Evolutionary conservation across 2,113 vertebrate genomes (phyloP).

Genomic region (Buteo buteo): DNA sequence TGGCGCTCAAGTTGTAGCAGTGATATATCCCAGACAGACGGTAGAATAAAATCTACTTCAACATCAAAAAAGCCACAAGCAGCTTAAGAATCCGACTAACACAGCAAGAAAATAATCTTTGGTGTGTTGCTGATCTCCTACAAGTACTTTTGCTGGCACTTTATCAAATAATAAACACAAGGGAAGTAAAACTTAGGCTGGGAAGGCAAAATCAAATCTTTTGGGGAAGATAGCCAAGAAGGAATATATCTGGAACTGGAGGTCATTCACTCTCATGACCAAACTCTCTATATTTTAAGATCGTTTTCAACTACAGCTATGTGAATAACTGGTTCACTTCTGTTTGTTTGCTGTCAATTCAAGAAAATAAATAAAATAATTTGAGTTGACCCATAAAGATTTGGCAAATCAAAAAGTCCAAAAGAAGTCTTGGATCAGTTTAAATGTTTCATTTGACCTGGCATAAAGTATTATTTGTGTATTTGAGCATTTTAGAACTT

Average conservation of each 20-base stretch:
- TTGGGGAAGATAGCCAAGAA: neutral
- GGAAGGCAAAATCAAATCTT: constrained; percentile 25
- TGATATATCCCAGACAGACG: neutral
- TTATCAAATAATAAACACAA: constrained; percentile 32
- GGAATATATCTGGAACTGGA: neutral
- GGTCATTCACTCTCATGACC: neutral
- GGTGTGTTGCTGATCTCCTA: neutral
- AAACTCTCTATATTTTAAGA: neutral
- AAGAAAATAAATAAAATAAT: neutral
- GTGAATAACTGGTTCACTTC: neutral
- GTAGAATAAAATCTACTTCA: constrained; percentile 17
- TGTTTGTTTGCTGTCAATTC: neutral
- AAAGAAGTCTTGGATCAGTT: neutral
- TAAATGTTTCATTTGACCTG: neutral
- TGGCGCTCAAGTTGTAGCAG: neutral
- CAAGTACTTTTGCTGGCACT: neutral
- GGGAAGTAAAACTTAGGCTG: neutral
- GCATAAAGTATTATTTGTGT: neutral
- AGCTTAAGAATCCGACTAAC: constrained; percentile 46
- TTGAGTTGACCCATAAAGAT: neutral
- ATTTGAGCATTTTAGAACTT: neutral
- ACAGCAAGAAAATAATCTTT: constrained; percentile 37
- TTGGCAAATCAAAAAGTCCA: neutral
- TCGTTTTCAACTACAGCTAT: neutral
- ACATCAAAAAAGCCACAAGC: constrained; percentile 36